Evolutionary conservation across 2,888 invertebrate genomes (phyloP), one percentile per base, ranked within the genome.

Genomic region (Erebia aethiops): DNA sequence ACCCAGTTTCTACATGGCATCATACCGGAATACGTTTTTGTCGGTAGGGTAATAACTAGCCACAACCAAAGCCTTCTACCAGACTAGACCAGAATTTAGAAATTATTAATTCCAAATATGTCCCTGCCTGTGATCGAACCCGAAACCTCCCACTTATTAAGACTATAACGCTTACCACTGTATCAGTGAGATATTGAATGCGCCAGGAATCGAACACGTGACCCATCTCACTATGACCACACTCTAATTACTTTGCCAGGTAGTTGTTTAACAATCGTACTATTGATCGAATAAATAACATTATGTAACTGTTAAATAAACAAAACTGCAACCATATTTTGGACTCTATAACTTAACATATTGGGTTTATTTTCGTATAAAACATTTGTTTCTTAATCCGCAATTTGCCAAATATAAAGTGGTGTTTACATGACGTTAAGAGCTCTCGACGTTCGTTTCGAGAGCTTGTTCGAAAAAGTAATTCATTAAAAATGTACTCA

Each of bases 371-470:
- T 57, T 65, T 61, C n/a, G 26, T 10, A 52, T 46, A 54, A 56
- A 65, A 16, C 2, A 21, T 16, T 41, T 4, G 52, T 26, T 11
- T 70, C 60, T 58, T 65, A 68, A 69, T 71, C 49, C 54, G 41
- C 58, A 70, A 69, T 72, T 66, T 60, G 68, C 64, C 73, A 72
- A 60, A 74, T 74, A 73, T 75, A 74, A 76, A 71, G 69, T 75
- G 72, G 73, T 77, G 76, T 73, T 78, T 78, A 82, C 81, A 84
- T 85, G 86, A 84, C 87, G 82, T 85, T 79, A 83, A 85, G 84
- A 79, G 78, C 80, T 83, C 81, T 71, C 84, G 84, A 85, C 82
- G 84, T 84, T 80, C 80, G 80, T 81, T 79, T 76, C 78, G 82
- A 84, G 81, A 78, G 75, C 68, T 26, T 73, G 72, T 86, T 82